Evolutionary conservation across 2,113 vertebrate species (phyloP), one percentile per base, ranked within the genome.

Genomic region (Ochotona curzoniae): DNA sequence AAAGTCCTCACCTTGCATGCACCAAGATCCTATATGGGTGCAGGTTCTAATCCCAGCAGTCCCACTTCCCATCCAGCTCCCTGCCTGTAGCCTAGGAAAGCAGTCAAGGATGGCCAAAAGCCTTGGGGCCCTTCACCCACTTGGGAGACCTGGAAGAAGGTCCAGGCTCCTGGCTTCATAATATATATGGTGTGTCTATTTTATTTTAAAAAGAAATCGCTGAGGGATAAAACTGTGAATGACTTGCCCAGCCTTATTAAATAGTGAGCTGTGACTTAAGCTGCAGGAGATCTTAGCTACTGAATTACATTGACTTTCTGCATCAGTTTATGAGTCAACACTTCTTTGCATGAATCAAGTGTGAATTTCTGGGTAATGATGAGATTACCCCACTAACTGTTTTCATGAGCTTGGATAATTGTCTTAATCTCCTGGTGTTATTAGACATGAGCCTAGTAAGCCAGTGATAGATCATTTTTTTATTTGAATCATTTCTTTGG

Each of bases 401-500:
- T 71, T 63, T 44, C 60, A 47, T 79, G 64, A 80, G 10, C 30
- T 80, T 80, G 57, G 23, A 32, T 78, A 28, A 91, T 76, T 91
- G 38, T 64, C 21, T 70, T 71, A 64, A 78, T 83, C 57, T 78
- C 64, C 25, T 66, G 8, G 3, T 57, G 35, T 69, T 35, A 75
- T 69, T 82, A 49, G 57, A 74, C 30, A 44, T 67, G 35, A 61
- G 64, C 38, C 35, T 84, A 79, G 63, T 76, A 87, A 87, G 69
- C 51, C 61, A 25, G 44, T 60, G 78, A 47, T 35, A 54, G 17
- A 25, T 88, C 71, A 70, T 51, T 91, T 25, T 91, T 87, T 64
- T 92, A 64, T 66, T 60, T 79, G 71, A 79, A 79, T 78, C 15
- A 13, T 44, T 71, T 83, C 61, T 91, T 87, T 91, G 35, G n/a